phyloP scores from a whole-genome alignment of 2,888 invertebrate species.

The Tenthredo notha region DNA sequence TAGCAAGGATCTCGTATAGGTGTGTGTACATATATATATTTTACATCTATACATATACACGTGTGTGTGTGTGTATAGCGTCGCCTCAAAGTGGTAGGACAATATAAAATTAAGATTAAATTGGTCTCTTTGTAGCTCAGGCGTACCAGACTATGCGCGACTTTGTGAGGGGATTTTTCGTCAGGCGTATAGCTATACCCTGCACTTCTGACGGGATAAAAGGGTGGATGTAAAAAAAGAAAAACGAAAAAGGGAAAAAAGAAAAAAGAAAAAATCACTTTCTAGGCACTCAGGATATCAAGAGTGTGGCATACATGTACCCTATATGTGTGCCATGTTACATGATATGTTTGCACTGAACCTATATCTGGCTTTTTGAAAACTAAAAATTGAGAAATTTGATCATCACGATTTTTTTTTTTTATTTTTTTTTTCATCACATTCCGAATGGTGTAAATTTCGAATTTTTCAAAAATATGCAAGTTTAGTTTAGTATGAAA shows the following conservation, averaged over 20 bases:
- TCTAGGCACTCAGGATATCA: background rate
- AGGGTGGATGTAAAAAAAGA: background rate
- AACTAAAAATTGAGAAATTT: too few relatives aligned
- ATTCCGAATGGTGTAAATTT: too few relatives aligned
- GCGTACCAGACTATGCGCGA: slow-evolving; percentile 47
- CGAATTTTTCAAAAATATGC: too few relatives aligned
- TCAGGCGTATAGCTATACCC: background rate
- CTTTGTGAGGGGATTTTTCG: background rate
- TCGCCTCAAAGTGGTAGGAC: slow-evolving; percentile 33
- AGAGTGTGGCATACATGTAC: background rate
- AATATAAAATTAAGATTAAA: slow-evolving; percentile 47
- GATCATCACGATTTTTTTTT: too few relatives aligned
- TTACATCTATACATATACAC: background rate
- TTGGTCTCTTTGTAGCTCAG: slow-evolving; percentile 23
- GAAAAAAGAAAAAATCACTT: background rate
- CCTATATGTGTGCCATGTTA: background rate
- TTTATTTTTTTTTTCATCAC: too few relatives aligned
- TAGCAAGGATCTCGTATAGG: background rate
- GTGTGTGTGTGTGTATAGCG: background rate
- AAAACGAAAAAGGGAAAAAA: background rate
- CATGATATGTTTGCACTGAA: background rate
- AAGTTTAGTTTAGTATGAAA: too few relatives aligned
- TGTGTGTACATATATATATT: background rate
- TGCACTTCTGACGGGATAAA: background rate
- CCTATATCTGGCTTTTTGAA: too few relatives aligned